Evolutionary conservation across 2,888 invertebrate genomes (phyloP), one percentile per base, ranked within the genome.

Genomic region (Sialis fuliginosa): DNA sequence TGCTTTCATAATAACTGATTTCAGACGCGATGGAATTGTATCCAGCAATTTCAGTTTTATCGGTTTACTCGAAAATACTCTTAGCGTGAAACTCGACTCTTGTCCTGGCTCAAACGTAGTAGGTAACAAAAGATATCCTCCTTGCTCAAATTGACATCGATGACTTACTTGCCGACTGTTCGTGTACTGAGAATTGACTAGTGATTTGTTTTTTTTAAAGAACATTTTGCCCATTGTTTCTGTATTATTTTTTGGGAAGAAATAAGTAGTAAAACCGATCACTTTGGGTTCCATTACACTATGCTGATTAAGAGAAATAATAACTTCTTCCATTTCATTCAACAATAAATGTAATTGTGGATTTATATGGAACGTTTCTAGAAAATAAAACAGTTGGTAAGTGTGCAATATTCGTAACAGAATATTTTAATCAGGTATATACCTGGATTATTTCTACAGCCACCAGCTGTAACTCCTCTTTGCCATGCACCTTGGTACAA

Each of bases 241-340:
- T 4, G 75, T 73, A 52, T 72, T 73, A 52, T 74, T 75, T 59
- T 80, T 80, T 51, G 79, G 74, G 55, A 83, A 63, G 40, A 77
- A 75, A 62, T 90, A 91, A 45, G 88, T 79, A 46, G 89, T 89
- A 61, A 91, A 92, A 33, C 92, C 92, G 52, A 92, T 86, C 5
- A 90, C 89, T 70, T 90, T 89, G 8, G 91, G 90, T 62, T 91
- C 91, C 73, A 90, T 83, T 45, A 90, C 84, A 51, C 86, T 85
- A 63, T 91, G 89, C 58, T 88, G 88, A 62, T 87, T 87, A 8
- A 92, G 66, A 0, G 88, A 88, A 45, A 92, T 79, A 9, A 91
- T 78, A 1, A 88, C 79, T 63, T 85, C 84, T 58, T 85, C 84
- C 67, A 77, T 76, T 60, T 89, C 89, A 55, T 77, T 79, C 33